A percentile compares a stretch with the other conserved stretches of the same genome.
Evolutionary conservation across 2,113 vertebrate genomes (phyloP).

Genomic region (Anoplopoma fimbria): DNA sequence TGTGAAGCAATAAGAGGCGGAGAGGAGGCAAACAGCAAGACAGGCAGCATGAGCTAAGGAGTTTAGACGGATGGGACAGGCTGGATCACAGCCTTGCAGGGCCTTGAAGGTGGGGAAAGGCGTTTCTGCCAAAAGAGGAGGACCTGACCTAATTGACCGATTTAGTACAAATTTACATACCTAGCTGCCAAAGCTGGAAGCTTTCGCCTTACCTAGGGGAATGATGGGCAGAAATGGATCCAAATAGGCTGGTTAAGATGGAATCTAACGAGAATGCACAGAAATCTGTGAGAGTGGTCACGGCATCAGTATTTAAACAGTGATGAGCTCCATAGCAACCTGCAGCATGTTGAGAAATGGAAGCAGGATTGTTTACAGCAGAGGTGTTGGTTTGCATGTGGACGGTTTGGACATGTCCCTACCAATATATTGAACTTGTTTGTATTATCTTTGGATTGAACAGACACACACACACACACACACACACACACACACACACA

Average conservation of each 20-base stretch:
- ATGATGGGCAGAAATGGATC: conserved; percentile 13
- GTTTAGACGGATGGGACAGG: conserved; percentile 57
- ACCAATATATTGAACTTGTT: background rate
- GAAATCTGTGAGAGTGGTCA: background rate
- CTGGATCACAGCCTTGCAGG: conserved; percentile 58
- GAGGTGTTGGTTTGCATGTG: no score
- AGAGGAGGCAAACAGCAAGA: conserved; percentile 23
- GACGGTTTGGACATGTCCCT: no score
- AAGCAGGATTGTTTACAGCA: background rate
- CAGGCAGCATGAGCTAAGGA: conserved; percentile 28
- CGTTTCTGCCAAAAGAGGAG: conserved; percentile 37
- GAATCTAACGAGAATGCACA: background rate
- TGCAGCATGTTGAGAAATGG: no score
- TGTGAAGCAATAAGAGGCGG: background rate
- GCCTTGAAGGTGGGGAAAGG: conserved; percentile 53
- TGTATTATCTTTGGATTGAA: background rate
- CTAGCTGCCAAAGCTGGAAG: conserved; percentile 44
- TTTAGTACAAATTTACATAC: conserved; percentile 53
- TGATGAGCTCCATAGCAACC: background rate
- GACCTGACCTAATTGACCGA: conserved; percentile 55
- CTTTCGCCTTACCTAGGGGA: conserved; percentile 24
- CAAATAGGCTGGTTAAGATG: background rate
- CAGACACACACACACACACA: background rate
- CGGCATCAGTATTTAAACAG: background rate
- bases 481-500: no score